Percentiles rank a stretch among this genome's conserved stretches.
These are phyloP conservation scores for Microchirus variegatus DNA, from an alignment of 2,797 vertebrate genomes.

Conservation along the genomic window DNA sequence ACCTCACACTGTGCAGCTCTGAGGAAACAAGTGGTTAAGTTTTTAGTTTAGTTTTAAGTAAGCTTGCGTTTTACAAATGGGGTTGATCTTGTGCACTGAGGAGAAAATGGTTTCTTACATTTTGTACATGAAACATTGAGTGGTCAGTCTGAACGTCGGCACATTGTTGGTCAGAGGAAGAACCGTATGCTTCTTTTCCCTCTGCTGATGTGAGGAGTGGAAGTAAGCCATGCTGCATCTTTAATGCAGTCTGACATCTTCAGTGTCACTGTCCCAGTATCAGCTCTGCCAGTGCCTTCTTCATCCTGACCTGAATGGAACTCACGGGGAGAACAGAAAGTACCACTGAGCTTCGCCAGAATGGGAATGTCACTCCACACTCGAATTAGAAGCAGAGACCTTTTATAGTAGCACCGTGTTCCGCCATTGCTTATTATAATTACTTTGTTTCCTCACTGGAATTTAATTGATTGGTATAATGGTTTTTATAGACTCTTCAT, in stretches of 20 bases:
- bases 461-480: constrained; percentile 72
- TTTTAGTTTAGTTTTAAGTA: neutral
- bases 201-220: constrained; percentile 64
- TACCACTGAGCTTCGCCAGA: constrained; percentile 9
- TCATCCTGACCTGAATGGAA: constrained; percentile 44
- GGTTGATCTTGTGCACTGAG: neutral
- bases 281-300: constrained; percentile 34
- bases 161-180: constrained; percentile 46
- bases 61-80: constrained; percentile 10
- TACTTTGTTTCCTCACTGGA: constrained; percentile 34
- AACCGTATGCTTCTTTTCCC: constrained; percentile 69
- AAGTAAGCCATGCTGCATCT: constrained; percentile 73
- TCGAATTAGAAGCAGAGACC: constrained; percentile 1
- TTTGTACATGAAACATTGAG: constrained; percentile 39
- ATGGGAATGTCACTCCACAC: neutral
- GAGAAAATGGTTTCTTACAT: neutral
- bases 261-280: constrained; percentile 53
- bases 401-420: neutral
- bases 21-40: constrained; percentile 13
- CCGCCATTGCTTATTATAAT: constrained; percentile 18
- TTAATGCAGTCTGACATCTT: constrained; percentile 79
- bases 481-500: constrained; percentile 76
- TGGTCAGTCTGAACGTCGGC: constrained; percentile 55
- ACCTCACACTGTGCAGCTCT: constrained; percentile 37
- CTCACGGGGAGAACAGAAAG: constrained; percentile 18